phyloP scores from a whole-genome alignment of 53 echinoderm and acorn worm genomes.

The Luidia sarsii region DNA sequence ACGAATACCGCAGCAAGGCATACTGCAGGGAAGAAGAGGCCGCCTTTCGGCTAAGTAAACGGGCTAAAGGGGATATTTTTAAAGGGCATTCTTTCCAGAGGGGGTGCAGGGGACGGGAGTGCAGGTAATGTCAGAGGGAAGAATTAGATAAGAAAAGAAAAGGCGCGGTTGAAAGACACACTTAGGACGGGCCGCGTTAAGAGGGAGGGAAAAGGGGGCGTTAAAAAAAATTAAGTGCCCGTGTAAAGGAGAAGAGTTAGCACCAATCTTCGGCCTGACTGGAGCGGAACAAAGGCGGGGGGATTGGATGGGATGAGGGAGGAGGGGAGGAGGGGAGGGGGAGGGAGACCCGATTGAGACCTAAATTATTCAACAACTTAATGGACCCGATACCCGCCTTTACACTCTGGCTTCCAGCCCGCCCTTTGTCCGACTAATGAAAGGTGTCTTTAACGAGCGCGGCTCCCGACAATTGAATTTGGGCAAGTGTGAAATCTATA shows the following conservation, averaged over 20 bases:
- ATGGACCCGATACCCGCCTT: conserved; percentile 57
- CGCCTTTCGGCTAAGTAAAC: conserved; percentile 2
- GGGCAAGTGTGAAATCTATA: conserved; percentile 84
- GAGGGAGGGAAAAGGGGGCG: background rate
- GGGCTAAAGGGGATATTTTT: conserved; percentile 2
- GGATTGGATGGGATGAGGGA: background rate
- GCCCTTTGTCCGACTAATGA: conserved; percentile 49
- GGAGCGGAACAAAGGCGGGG: background rate
- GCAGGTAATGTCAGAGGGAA: no score
- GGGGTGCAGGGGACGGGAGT: no score
- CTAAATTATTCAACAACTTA: conserved; percentile 72
- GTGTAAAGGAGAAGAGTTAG: background rate
- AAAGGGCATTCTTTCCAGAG: background rate
- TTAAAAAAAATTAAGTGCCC: no score
- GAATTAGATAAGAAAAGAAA: background rate
- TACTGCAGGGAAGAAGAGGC: no score
- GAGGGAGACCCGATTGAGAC: conserved; percentile 10
- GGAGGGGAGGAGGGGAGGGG: background rate
- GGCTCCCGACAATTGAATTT: conserved; percentile 65
- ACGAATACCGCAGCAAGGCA: no score
- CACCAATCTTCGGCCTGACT: conserved; percentile 10
- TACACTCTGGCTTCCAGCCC: conserved; percentile 23
- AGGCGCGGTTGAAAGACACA: background rate
- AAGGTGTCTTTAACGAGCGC: conserved; percentile 64
- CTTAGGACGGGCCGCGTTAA: no score